phyloP scores from a whole-genome alignment of 2,797 vertebrate species.

The Coranthus polyacanthus region DNA sequence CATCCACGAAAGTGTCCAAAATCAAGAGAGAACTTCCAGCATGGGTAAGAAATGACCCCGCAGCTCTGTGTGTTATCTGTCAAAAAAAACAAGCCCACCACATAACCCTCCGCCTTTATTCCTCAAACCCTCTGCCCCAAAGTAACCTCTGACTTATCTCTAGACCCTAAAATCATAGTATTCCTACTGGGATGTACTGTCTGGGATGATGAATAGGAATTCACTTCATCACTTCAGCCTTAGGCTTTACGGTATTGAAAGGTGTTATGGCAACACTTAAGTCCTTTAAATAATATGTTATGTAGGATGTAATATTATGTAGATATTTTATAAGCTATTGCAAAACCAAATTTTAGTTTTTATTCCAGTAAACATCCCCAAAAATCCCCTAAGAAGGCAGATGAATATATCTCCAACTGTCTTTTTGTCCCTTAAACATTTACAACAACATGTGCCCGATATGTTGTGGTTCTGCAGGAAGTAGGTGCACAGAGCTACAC shows the following conservation, averaged over 20 bases:
- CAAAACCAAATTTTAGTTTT: not conserved
- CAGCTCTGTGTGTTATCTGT: not conserved
- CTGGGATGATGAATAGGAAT: not conserved
- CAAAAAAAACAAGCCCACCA: not conserved
- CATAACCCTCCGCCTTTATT: too few relatives aligned
- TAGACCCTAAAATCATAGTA: not conserved
- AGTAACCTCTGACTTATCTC: not conserved
- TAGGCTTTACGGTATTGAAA: too few relatives aligned
- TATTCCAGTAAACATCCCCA: not conserved
- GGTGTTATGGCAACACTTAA: not conserved
- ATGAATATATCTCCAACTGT: too few relatives aligned
- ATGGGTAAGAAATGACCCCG: slow-evolving; percentile 78
- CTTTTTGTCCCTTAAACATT: too few relatives aligned
- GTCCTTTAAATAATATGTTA: too few relatives aligned
- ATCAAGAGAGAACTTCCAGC: slow-evolving; percentile 83
- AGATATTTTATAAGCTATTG: too few relatives aligned
- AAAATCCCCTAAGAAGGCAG: not conserved
- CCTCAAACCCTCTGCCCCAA: not conserved
- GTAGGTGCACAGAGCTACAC: too few relatives aligned
- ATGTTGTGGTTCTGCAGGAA: too few relatives aligned
- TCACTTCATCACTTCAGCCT: not conserved
- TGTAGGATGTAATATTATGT: not conserved
- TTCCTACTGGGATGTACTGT: too few relatives aligned
- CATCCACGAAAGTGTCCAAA: slow-evolving; percentile 59
- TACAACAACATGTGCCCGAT: too few relatives aligned